Base-by-base conservation (phyloP, 2,113 vertebrate genomes). In the Prunella himalayana region DNA sequence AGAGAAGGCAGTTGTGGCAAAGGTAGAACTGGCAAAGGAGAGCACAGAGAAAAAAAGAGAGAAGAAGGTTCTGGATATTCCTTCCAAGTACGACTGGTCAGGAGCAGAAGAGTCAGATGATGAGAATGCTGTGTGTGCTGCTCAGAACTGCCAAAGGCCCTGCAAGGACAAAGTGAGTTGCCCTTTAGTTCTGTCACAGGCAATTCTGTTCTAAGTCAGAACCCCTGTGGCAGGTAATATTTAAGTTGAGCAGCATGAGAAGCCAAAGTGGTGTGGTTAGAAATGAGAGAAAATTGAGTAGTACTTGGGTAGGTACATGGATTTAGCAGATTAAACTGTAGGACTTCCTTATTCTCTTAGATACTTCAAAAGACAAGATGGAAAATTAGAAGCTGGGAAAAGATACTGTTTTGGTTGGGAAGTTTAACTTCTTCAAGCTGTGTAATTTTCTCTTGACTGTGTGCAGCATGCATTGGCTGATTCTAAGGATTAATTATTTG, bases 61-160 rank as follows among this genome's bases (percentile, higher is more conserved):
- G 97, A 99, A 98, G 97, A 99, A 99, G 90, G 98, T 99, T 68
- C 97, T 99, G 41, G 99, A 99, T 96, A 99, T 99, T 91, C 99
- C 99, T 25, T 99, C 99, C 7, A 99, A 99, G 92, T 99, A 99
- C 0, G 99, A 99, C 94, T 99, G 99, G 99, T 99, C 99, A 5
- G 99, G 99, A 47, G 99, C 99, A 0, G 99, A 99, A 39, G 99
- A 99, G 69, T 99, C 99, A 0, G 99, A 99, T 37, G 99, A 99
- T 5, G 99, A 99, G 96, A 99, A 99, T 0, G 99, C 99, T 1
- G 99, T 99, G 13, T 99, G 99, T 23, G 99, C 99, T 6, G 98
- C 99, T 11, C 99, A 99, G 84, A 99, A 99, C 98, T 99, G 99
- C 96, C 99, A 99, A 86, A 98, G 99, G 59, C 99, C 99, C 33